Conservation (phyloP, 1,140 invertebrate genomes). For the Galleria mellonella region DNA sequence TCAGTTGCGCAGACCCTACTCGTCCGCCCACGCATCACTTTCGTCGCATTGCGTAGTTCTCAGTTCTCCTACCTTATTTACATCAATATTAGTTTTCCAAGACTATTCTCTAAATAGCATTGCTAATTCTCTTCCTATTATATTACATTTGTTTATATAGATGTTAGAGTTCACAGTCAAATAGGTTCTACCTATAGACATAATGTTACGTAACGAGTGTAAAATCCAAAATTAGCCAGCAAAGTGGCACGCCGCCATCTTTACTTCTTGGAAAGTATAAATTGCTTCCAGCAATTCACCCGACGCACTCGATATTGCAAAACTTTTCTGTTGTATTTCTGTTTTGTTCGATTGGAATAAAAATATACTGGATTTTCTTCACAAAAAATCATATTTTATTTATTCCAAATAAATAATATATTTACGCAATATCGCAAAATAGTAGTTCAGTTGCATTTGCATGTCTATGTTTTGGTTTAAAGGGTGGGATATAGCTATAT, state of each 20-base stretch:
- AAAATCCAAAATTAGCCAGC: conserved; percentile 17
- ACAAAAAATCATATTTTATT: conserved; percentile 4
- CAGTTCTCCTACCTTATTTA: too few relatives aligned
- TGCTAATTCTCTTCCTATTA: too few relatives aligned
- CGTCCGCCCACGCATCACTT: conserved; percentile 17
- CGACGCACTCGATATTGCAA: conserved; percentile 13
- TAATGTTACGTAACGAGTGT: conserved; percentile 5
- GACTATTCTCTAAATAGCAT: too few relatives aligned
- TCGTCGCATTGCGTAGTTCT: not conserved
- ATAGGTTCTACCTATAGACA: conserved; percentile 5
- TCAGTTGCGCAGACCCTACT: conserved; percentile 4
- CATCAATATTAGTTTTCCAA: too few relatives aligned
- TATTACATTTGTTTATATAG: not conserved
- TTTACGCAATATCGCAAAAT: too few relatives aligned
- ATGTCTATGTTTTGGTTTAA: too few relatives aligned
- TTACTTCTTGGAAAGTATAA: conserved; percentile 24
- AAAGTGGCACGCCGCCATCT: conserved; percentile 16
- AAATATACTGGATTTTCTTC: conserved; percentile 4
- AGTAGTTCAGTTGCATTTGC: too few relatives aligned
- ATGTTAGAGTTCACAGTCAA: conserved; percentile 8
- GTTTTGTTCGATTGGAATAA: conserved; percentile 2
- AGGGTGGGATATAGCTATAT: too few relatives aligned
- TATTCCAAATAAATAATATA: conserved; percentile 4
- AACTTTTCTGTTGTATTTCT: conserved; percentile 9
- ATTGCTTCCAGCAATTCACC: conserved; percentile 19